Evolutionary conservation across 2,797 vertebrate species (phyloP).

Genomic region (Melanogrammus aeglefinus): DNA sequence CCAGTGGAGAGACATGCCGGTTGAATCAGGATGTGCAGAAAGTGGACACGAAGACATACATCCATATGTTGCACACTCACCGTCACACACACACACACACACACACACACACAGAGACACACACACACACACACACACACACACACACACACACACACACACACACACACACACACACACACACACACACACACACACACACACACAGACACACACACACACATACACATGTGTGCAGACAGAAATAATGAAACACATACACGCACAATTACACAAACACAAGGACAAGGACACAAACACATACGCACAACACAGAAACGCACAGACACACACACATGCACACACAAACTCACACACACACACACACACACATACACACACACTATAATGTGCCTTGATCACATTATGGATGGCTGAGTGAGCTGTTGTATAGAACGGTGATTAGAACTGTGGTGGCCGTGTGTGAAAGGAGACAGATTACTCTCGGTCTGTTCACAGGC

Average conservation of each 20-base stretch:
- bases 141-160: neutral
- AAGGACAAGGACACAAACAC: neutral
- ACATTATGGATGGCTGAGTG: slow-evolving; percentile 65
- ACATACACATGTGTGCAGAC: too few species aligned
- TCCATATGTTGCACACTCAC: slow-evolving; percentile 5
- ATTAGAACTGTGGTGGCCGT: slow-evolving; percentile 54
- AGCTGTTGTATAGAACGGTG: slow-evolving; percentile 60
- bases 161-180: neutral
- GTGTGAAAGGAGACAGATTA: slow-evolving; percentile 68
- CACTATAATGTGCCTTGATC: slow-evolving; percentile 63
- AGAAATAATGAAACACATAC: neutral
- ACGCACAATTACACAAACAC: neutral
- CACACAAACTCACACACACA: slow-evolving; percentile 8
- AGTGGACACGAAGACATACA: too few species aligned
- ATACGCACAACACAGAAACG: neutral
- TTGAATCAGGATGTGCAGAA: neutral
- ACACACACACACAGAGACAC: neutral
- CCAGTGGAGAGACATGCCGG: too few species aligned
- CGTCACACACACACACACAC: neutral
- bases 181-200: neutral
- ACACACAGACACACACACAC: neutral
- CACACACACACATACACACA: slow-evolving; percentile 21
- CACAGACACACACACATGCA: neutral
- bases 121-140: neutral
- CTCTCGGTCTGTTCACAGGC: slow-evolving; percentile 62